These are phyloP conservation scores for Acrocephalus scirpaceus DNA, from an alignment of 2,797 vertebrate genomes.

Conservation along the genomic window DNA sequence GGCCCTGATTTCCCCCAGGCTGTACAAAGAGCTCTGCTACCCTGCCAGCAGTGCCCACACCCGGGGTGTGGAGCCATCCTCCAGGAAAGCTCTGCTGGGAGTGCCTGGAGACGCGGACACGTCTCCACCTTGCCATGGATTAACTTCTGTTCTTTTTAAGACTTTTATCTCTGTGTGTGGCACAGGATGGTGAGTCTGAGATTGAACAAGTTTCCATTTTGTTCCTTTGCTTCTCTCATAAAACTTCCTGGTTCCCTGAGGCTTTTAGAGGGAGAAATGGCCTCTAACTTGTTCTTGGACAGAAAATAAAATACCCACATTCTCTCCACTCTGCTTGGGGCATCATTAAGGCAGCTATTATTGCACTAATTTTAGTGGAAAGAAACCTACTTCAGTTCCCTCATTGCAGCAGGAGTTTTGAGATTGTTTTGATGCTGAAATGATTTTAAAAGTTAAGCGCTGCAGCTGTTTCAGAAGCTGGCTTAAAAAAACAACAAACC, in stretches of 20 bases:
- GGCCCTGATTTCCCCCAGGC: background rate
- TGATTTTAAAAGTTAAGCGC: background rate
- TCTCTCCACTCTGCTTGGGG: background rate
- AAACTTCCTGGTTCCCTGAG: background rate
- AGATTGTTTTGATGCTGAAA: background rate
- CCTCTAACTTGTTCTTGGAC: background rate
- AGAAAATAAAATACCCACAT: background rate
- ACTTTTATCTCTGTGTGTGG: background rate
- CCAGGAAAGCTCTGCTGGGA: background rate
- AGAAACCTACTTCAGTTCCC: background rate
- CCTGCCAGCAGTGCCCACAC: background rate
- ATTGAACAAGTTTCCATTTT: background rate
- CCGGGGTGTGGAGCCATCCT: background rate
- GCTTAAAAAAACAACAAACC: constrained; percentile 4
- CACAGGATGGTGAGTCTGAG: background rate
- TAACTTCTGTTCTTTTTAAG: background rate
- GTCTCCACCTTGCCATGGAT: background rate
- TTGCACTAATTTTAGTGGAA: background rate
- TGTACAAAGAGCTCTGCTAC: background rate
- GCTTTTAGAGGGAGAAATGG: background rate
- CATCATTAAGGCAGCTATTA: background rate
- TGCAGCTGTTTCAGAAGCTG: background rate
- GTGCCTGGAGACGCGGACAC: background rate
- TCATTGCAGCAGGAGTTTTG: background rate
- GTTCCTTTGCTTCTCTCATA: background rate